Percentiles rank a stretch among this genome's conserved stretches.
phyloP scores from a whole-genome alignment of 2,797 vertebrate genomes.

The Betta splendens region DNA sequence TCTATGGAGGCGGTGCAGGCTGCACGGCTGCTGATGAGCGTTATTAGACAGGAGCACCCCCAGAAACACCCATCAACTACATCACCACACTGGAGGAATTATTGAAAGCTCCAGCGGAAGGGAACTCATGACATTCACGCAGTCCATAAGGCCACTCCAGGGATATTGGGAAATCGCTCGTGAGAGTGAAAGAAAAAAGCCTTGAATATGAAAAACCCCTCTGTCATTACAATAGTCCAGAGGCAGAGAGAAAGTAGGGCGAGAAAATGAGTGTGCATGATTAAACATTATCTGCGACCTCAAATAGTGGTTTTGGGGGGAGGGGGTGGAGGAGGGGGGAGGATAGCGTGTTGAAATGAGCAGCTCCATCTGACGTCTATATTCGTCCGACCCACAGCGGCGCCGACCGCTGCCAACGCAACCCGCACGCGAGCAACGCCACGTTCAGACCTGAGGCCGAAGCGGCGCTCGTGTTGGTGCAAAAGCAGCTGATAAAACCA shows the following conservation, averaged over 20 bases:
- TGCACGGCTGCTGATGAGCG: constrained; percentile 13
- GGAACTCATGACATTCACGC: constrained; percentile 63
- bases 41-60: constrained; percentile 28
- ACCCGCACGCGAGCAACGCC: constrained; percentile 40
- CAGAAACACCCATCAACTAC: constrained; percentile 48
- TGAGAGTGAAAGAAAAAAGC: constrained; percentile 69
- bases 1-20: neutral
- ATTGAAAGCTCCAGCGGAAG: constrained; percentile 56
- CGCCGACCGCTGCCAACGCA: constrained; percentile 37
- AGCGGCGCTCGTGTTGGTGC: constrained; percentile 10
- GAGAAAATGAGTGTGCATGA: constrained; percentile 47
- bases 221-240: constrained; percentile 47
- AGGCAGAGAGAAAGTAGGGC: constrained; percentile 47
- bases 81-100: constrained; percentile 54
- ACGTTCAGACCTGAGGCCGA: constrained; percentile 37
- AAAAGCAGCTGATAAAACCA: constrained; percentile 6
- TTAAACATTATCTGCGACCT: constrained; percentile 56
- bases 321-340: constrained; percentile 16
- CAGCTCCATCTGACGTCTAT: constrained; percentile 72
- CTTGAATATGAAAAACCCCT: constrained; percentile 40
- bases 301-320: constrained; percentile 49
- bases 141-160: constrained; percentile 46
- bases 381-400: no score
- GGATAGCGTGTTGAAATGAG: constrained; percentile 60
- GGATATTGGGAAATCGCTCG: constrained; percentile 68